These are phyloP conservation scores for Lasius fuliginosus DNA, from an alignment of 2,888 invertebrate species.

Conservation along the genomic window DNA sequence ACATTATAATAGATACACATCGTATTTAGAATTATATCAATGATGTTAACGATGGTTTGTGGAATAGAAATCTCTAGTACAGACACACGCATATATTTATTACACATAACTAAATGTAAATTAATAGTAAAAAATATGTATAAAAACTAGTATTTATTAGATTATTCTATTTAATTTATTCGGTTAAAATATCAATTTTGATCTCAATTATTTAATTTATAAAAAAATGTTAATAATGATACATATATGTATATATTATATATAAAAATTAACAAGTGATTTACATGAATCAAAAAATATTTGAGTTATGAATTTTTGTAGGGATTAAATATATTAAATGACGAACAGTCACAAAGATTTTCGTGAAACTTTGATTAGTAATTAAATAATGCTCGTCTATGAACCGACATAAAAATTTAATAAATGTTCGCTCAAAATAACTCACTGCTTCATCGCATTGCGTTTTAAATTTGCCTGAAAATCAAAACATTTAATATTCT, in stretches of 20 bases:
- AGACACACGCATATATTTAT: neutral
- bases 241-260: neutral
- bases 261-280: neutral
- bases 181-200: too few relatives aligned
- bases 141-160: neutral
- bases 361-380: neutral
- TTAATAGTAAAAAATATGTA: neutral
- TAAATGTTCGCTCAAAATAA: neutral
- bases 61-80: too few relatives aligned
- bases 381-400: neutral
- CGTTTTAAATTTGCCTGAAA: neutral
- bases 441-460: neutral
- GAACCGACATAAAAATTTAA: neutral
- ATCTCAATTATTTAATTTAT: neutral
- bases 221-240: neutral
- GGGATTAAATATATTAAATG: neutral
- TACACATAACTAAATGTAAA: neutral
- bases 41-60: neutral
- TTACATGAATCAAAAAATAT: neutral
- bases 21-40: neutral
- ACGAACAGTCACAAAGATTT: neutral
- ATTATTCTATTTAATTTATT: too few relatives aligned
- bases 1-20: too few relatives aligned
- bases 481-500: neutral
- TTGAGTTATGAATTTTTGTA: neutral